Evolutionary conservation across 2,888 invertebrate species (phyloP), one percentile per base, ranked within the genome.

Genomic region (Noctua fimbriata): DNA sequence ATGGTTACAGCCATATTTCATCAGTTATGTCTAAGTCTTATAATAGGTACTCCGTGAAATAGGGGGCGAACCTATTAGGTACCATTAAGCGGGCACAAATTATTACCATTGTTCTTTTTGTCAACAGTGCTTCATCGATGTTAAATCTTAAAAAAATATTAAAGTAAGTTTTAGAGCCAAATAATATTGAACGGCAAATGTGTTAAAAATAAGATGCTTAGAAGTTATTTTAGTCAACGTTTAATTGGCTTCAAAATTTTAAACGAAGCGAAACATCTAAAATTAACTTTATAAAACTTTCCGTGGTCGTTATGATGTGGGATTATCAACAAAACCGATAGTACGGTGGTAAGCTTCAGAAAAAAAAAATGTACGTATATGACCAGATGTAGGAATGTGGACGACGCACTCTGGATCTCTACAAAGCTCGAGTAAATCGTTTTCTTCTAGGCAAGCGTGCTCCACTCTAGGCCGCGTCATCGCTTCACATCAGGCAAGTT

Each of bases 251-350:
- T 55, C 2, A 28, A 78, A 49, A 60, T 44, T 73, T 49, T 52
- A 52, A 52, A 32, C 63, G 32, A 65, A 32, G 4, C 16, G 41
- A 67, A 52, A 28, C 32, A 4, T 67, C n/a, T 52, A 47, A 79
- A 60, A 67, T 21, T 70, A 76, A 79, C 49, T 71, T 84, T 79
- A 9, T 1, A 21, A 28, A 84, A 79, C 16, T 71, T 55, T 66
- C 28, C 28, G 85, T 24, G 71, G 80, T 67, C 28, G 28, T 60
- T 47, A 36, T 84, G 70, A 79, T 81, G 80, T 79, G 71, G 44
- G 77, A 69, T 84, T 67, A 60, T 32, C 65, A 79, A 49, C 28
- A 47, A 84, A 79, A 71, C 52, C 18, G 58, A 60, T 75, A 24
- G 16, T 32, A 63, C 9, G 32, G 6, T n/a, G 32, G 6, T n/a